phyloP scores from a whole-genome alignment of 1,140 invertebrate genomes.

The Goniozus legneri region DNA sequence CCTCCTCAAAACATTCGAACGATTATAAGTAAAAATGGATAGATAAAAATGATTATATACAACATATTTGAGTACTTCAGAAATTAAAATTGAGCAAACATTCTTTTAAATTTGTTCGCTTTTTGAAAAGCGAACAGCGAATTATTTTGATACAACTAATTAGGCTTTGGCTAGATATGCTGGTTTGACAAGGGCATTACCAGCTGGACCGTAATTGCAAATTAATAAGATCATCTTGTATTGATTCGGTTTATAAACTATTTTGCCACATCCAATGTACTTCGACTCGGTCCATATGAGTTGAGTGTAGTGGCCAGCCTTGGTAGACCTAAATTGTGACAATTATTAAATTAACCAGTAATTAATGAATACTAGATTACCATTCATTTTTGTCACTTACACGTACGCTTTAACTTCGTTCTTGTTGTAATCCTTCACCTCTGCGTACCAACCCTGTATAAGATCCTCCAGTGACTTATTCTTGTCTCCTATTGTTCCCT shows the following conservation, averaged over 20 bases:
- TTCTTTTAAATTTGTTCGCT: too few relatives aligned
- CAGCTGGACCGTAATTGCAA: conserved; percentile 54
- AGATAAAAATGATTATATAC: too few relatives aligned
- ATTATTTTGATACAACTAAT: too few relatives aligned
- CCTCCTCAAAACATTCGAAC: too few relatives aligned
- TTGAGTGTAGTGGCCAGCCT: conserved; percentile 21
- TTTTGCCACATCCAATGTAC: conserved; percentile 38
- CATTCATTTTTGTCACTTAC: background rate
- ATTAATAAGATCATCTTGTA: conserved; percentile 19
- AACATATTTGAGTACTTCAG: too few relatives aligned
- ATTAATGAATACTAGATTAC: background rate
- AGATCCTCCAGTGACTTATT: conserved; percentile 29
- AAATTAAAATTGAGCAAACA: too few relatives aligned
- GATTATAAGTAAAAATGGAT: too few relatives aligned
- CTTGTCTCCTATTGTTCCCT: conserved; percentile 11
- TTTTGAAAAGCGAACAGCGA: too few relatives aligned
- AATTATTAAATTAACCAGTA: too few relatives aligned
- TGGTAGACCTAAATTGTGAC: too few relatives aligned
- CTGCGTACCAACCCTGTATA: conserved; percentile 37
- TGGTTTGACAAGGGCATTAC: conserved; percentile 24
- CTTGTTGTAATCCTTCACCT: conserved; percentile 26
- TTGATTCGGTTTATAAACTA: conserved; percentile 15
- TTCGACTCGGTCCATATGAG: conserved; percentile 39
- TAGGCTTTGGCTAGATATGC: background rate
- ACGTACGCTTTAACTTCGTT: background rate